phyloP scores from a whole-genome alignment of 2,888 invertebrate species.

The Habrosyne pyritoides region DNA sequence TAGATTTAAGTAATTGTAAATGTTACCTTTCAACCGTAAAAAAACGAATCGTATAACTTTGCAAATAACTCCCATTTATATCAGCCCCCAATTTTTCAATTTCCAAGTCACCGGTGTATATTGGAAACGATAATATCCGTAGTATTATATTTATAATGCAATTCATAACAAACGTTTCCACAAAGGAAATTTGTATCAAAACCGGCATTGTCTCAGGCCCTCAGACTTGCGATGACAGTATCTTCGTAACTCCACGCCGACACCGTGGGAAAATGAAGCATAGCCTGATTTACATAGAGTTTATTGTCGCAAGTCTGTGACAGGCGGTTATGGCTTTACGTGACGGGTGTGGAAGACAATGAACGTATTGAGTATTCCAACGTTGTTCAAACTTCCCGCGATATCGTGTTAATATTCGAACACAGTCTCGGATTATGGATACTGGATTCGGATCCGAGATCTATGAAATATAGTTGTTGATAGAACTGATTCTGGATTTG shows the following conservation, averaged over 20 bases:
- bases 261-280: slow-evolving; percentile 37
- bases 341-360: slow-evolving; percentile 45
- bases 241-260: slow-evolving; percentile 54
- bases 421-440: slow-evolving; percentile 55
- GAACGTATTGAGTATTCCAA: slow-evolving; percentile 61
- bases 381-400: slow-evolving; percentile 63
- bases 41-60: neutral
- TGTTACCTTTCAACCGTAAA: too few species aligned
- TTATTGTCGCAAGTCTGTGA: slow-evolving; percentile 29
- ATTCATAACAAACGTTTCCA: slow-evolving; percentile 54
- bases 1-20: too few species aligned
- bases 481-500: neutral
- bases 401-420: slow-evolving; percentile 66
- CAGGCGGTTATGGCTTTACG: slow-evolving; percentile 31
- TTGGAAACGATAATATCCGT: slow-evolving; percentile 32
- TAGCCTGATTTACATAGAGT: slow-evolving; percentile 33
- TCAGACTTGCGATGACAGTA: slow-evolving; percentile 33
- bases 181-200: slow-evolving; percentile 70
- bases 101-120: neutral
- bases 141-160: slow-evolving; percentile 36
- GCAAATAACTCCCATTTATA: neutral
- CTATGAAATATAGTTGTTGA: neutral
- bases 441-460: slow-evolving; percentile 29
- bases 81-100: slow-evolving; percentile 8
- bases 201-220: slow-evolving; percentile 55